phyloP scores from a whole-genome alignment of 1,140 invertebrate species.

The Hirudo medicinalis region DNA sequence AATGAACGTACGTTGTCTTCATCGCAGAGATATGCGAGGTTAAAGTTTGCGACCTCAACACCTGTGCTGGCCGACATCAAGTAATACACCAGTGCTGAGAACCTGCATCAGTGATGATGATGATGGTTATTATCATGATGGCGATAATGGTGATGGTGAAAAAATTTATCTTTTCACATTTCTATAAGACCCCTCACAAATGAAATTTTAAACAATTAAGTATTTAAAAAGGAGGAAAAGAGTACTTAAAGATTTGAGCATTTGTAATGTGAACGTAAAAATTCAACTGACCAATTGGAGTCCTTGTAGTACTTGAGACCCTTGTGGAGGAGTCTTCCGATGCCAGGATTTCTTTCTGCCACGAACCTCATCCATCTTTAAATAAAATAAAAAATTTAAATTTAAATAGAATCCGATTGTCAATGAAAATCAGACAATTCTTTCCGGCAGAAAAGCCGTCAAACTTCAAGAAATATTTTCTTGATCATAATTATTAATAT shows the following conservation, averaged over 20 bases:
- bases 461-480: too few relatives aligned
- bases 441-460: too few relatives aligned
- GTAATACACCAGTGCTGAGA: slow-evolving; percentile 33
- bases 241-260: too few relatives aligned
- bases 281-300: slow-evolving; percentile 24
- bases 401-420: too few relatives aligned
- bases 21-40: slow-evolving; percentile 36
- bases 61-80: slow-evolving; percentile 35
- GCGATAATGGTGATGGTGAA: too few relatives aligned
- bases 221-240: too few relatives aligned
- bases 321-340: slow-evolving; percentile 29
- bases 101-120: slow-evolving; percentile 26
- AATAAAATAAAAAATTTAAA: background rate
- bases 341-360: slow-evolving; percentile 30
- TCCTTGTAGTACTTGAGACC: slow-evolving; percentile 31
- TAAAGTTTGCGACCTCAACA: slow-evolving; percentile 35
- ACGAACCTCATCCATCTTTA: slow-evolving; percentile 34
- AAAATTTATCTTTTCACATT: background rate
- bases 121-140: background rate
- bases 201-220: too few relatives aligned
- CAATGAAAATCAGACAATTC: too few relatives aligned
- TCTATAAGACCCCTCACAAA: background rate
- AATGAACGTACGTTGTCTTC: slow-evolving; percentile 29
- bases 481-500: too few relatives aligned
- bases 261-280: too few relatives aligned